Evolutionary conservation across 2,797 vertebrate genomes (phyloP).

Genomic region (Cyclopterus lumpus): DNA sequence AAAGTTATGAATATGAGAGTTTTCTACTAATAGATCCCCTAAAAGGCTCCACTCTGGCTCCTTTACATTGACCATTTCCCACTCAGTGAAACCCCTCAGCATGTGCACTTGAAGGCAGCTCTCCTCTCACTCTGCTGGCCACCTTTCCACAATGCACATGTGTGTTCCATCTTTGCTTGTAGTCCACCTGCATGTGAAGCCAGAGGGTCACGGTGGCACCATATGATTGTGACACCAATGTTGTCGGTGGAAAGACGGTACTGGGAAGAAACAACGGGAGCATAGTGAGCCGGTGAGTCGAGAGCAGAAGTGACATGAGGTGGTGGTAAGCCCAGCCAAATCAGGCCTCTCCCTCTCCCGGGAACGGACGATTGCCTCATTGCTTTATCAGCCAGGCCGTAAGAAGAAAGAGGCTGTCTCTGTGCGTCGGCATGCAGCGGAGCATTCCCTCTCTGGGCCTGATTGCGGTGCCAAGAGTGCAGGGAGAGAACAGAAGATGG

Average conservation of each 20-base stretch:
- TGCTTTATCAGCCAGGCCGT: conserved; percentile 70
- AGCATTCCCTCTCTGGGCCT: conserved; percentile 47
- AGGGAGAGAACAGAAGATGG: conserved; percentile 54
- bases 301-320: conserved; percentile 18
- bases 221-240: conserved; percentile 11
- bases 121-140: not conserved
- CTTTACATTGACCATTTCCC: not conserved
- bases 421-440: conserved; percentile 29
- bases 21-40: not conserved
- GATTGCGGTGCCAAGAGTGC: conserved; percentile 54
- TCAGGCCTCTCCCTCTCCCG: conserved; percentile 56
- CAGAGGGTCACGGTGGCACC: not conserved
- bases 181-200: not conserved
- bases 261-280: conserved; percentile 27
- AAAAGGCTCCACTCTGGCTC: not conserved
- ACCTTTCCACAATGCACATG: not conserved
- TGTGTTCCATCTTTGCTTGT: not conserved
- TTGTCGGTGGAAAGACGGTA: not conserved
- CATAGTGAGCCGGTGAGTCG: conserved; percentile 27
- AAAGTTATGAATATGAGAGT: not conserved
- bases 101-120: not conserved
- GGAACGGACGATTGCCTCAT: conserved; percentile 67
- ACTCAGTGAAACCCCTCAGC: not conserved
- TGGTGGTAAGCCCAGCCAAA: conserved; percentile 29
- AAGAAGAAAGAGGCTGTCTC: conserved; percentile 48